Evolutionary conservation across 2,113 vertebrate genomes (phyloP).

Genomic region (Propithecus coquereli): DNA sequence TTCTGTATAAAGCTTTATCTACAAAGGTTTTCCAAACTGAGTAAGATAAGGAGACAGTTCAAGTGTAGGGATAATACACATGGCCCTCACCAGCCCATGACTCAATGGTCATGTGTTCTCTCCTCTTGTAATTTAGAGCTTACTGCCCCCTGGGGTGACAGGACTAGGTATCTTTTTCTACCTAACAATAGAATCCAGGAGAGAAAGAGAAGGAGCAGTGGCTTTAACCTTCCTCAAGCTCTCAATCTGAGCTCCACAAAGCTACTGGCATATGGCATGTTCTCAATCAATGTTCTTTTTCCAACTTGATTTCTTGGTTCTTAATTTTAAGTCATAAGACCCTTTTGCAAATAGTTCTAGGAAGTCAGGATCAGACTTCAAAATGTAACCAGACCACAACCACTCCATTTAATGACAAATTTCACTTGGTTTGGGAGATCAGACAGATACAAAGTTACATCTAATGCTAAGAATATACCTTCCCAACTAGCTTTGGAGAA

Average conservation of each 20-base stretch:
- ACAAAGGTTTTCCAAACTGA: background rate
- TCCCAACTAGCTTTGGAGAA: background rate
- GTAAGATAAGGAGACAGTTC: background rate
- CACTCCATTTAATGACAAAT: background rate
- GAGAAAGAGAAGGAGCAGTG: background rate
- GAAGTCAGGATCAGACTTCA: background rate
- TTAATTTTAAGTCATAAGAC: background rate
- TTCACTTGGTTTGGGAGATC: background rate
- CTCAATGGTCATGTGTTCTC: background rate
- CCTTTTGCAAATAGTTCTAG: background rate
- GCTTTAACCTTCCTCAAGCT: background rate
- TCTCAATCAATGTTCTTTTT: background rate
- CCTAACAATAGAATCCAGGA: background rate
- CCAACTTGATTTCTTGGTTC: background rate
- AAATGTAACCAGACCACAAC: background rate
- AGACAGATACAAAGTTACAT: background rate
- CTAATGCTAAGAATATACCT: background rate
- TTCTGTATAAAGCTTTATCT: background rate
- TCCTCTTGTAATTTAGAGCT: background rate
- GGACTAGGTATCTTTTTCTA: background rate
- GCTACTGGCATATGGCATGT: background rate
- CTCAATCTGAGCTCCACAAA: background rate
- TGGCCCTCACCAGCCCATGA: background rate
- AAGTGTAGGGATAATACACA: background rate
- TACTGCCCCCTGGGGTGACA: background rate